Percentiles rank a stretch among this genome's conserved stretches.
Evolutionary conservation across 64 coral and sea anemone species (phyloP).

Genomic region (Exaiptasia diaphana): DNA sequence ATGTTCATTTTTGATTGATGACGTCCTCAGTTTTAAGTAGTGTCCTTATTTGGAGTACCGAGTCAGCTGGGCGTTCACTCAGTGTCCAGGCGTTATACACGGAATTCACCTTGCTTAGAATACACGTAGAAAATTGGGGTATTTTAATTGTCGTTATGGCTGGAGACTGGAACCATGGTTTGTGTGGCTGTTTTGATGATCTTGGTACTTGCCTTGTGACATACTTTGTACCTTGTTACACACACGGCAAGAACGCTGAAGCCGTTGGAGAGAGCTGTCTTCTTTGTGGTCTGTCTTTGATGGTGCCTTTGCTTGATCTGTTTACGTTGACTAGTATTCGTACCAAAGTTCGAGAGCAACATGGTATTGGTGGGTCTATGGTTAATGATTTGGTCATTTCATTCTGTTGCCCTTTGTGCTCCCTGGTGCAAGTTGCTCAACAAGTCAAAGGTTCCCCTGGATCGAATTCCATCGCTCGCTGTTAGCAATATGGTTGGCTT

Average conservation of each 20-base stretch:
- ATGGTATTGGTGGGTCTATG: conserved; percentile 64
- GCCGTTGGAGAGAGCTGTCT: conserved; percentile 82
- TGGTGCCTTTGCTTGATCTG: conserved; percentile 48
- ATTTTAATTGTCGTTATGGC: too few species aligned
- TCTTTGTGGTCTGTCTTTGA: conserved; percentile 51
- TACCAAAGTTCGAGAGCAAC: conserved; percentile 75
- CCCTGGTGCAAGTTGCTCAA: conserved; percentile 78
- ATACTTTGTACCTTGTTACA: conserved; percentile 59
- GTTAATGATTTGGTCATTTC: conserved; percentile 38
- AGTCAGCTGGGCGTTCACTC: too few species aligned
- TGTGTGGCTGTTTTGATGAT: conserved; percentile 77
- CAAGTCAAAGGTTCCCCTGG: conserved; percentile 73
- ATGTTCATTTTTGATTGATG: too few species aligned
- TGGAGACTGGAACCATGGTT: conserved; percentile 67
- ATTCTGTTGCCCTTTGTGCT: conserved; percentile 54
- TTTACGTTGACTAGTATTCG: conserved; percentile 71
- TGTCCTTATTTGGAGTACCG: too few species aligned
- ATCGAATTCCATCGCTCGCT: conserved; percentile 75
- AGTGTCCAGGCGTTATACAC: too few species aligned
- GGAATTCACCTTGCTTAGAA: too few species aligned
- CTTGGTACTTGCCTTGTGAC: conserved; percentile 73
- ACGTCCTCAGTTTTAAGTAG: too few species aligned
- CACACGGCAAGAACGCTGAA: conserved; percentile 85
- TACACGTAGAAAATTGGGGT: too few species aligned
- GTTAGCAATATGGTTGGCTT: too few species aligned